Evolutionary conservation across 2,888 invertebrate genomes (phyloP).

Genomic region (Lasioglossum morio): DNA sequence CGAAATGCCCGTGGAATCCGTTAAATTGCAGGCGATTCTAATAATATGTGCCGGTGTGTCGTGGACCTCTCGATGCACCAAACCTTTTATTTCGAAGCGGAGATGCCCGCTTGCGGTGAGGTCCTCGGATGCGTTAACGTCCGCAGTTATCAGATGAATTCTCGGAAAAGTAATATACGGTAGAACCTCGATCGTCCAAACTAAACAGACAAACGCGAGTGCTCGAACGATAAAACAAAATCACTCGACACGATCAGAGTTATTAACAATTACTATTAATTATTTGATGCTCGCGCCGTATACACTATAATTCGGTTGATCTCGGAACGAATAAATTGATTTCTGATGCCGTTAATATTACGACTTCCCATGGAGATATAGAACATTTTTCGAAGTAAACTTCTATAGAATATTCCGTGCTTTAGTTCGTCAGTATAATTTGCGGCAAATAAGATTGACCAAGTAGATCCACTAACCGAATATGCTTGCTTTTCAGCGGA

Average conservation of each 20-base stretch:
- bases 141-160: background rate
- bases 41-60: background rate
- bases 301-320: no score
- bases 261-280: no score
- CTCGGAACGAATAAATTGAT: no score
- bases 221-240: background rate
- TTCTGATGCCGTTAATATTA: no score
- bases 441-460: background rate
- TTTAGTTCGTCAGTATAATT: background rate
- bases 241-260: no score
- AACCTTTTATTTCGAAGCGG: background rate
- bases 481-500: background rate
- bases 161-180: background rate
- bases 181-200: background rate
- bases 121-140: background rate
- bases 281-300: no score
- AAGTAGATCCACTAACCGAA: background rate
- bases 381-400: background rate
- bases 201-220: background rate
- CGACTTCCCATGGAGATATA: no score
- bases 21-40: conserved; percentile 11
- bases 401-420: background rate
- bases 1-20: background rate
- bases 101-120: background rate
- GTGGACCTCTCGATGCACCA: background rate